Base-by-base conservation (phyloP, 2,888 invertebrate genomes). In the Drosophila nr. fundita region DNA sequence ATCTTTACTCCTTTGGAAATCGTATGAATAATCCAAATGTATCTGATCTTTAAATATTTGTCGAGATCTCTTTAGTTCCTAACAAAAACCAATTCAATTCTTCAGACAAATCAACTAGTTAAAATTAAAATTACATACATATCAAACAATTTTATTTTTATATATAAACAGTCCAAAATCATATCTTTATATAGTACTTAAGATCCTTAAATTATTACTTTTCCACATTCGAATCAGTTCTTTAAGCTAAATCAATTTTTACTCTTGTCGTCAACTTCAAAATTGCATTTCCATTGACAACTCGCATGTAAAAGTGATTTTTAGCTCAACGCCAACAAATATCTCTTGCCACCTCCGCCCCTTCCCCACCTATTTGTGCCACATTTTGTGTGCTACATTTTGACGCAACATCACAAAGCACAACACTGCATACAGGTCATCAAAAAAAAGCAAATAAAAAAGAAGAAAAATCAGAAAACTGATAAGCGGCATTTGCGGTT, bases 401-500 rank as follows among this genome's bases (percentile, higher is more conserved):
- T 45, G 40, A 40, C 54, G 52, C 38, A 32, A 45, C 29, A 11
- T 29, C 49, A 55, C 34, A 71, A 69, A 60, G 63, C 42, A 45
- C 5, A 11, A 15, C 36, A 18, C 21, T 18, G 34, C 55, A 40
- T 45, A 5, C 59, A 34, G 59, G 59, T 48, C 59, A 49, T 27
- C 58, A 73, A 58, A 32, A 21, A n/a, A 38, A 62, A 57, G 7
- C 15, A 45, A 49, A 55, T 8, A 18, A 32, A 38, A 40, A 21
- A 32, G 34, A 24, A 13, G 45, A 30, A n/a, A 30, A 15, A 21
- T 36, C 32, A 63, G 34, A 45, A 55, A 60, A 64, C 57, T 78
- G 79, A 83, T 87, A 82, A 82, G 87, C 72, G 78, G 66, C 62
- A 64, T 8, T 40, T 40, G 57, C 29, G 24, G 49, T 30, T 55